phyloP scores from a whole-genome alignment of 2,888 invertebrate species.

The Maniola hyperantus region DNA sequence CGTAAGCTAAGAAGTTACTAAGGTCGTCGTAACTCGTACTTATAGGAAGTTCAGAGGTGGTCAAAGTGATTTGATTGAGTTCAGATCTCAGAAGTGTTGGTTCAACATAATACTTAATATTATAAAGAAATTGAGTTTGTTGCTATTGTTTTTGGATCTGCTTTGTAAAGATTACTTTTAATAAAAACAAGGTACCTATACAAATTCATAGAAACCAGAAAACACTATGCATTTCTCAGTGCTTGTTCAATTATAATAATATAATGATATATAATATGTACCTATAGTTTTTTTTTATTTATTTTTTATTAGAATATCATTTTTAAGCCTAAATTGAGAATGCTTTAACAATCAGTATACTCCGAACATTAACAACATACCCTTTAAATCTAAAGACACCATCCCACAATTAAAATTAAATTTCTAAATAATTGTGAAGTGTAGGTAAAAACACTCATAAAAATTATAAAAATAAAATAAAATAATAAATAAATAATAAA shows the following conservation, averaged over 20 bases:
- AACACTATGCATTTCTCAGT: neutral
- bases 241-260: neutral
- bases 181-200: neutral
- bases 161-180: neutral
- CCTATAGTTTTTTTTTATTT: neutral
- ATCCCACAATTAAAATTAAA: conserved; percentile 7
- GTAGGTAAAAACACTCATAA: too few relatives aligned
- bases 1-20: too few relatives aligned
- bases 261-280: neutral
- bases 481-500: neutral
- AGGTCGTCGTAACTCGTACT: too few relatives aligned
- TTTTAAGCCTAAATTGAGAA: conserved; percentile 31
- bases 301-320: neutral
- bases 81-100: too few relatives aligned
- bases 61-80: too few relatives aligned
- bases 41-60: too few relatives aligned
- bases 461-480: too few relatives aligned
- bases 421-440: too few relatives aligned
- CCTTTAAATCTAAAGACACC: conserved; percentile 13
- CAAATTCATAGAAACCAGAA: neutral
- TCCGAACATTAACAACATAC: conserved; percentile 29
- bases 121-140: neutral
- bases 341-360: conserved; percentile 42
- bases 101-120: too few relatives aligned
- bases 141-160: neutral